Evolutionary conservation across 2,888 invertebrate species (phyloP), one percentile per base, ranked within the genome.

Genomic region (Heliconius ismenius): DNA sequence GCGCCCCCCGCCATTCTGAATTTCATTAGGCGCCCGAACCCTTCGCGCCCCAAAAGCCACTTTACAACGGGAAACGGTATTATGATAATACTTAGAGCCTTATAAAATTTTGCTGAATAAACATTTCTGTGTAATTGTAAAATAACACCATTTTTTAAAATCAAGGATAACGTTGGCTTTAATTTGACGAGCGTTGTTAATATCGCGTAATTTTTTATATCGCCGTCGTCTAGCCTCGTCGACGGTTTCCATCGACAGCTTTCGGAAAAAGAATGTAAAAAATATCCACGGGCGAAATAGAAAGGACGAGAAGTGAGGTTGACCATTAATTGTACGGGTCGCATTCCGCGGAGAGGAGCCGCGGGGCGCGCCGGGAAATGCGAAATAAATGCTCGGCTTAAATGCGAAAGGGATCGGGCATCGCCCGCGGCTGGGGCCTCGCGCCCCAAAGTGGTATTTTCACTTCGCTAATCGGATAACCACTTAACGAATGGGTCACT

Each of bases 381-480:
- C 88, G 92, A 93, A 94, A 93, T 93, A 94, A 94, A 94, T 93
- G 92, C 91, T 90, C 89, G 84, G 91, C 91, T 92, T 91, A 92
- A 91, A 92, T 91, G 89, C 88, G 90, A 92, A 93, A 92, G 92
- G 93, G 93, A 92, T 92, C 86, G 88, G 84, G 88, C 87, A 85
- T 85, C 86, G 86, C 91, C 91, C 90, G 92, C 91, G 91, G 92
- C 91, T 86, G 91, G 92, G 92, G 91, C 87, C 89, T 90, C 90
- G 90, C 91, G 91, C 94, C 93, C 94, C 87, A 94, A 94, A 95
- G 94, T 94, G 95, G 94, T 94, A 93, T 95, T 94, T 94, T 95
- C 95, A 94, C 94, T 95, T 95, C 93, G 92, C 94, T 95, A 95
- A 95, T 95, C 95, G 95, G 95, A 95, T 95, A 95, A 95, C 93